Conservation (phyloP, 2,113 vertebrate species). For the Tenrec ecaudatus region DNA sequence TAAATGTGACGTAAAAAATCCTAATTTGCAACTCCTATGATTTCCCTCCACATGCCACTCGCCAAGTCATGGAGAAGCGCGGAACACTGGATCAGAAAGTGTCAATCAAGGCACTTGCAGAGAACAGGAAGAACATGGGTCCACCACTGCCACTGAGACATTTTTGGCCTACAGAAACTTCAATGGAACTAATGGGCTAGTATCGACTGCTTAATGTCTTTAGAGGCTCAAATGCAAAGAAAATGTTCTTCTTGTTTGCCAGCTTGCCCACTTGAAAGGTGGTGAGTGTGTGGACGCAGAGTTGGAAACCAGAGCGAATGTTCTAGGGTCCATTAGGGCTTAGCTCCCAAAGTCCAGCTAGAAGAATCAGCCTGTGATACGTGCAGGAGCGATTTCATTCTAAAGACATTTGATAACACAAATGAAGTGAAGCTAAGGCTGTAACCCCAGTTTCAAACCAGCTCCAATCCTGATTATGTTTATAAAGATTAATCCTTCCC, state of each 20-base stretch:
- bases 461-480: neutral
- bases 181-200: neutral
- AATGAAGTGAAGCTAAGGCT: neutral
- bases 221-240: neutral
- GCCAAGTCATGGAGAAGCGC: neutral
- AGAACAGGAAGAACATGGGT: neutral
- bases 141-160: neutral
- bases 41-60: neutral
- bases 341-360: neutral
- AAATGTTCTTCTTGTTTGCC: neutral
- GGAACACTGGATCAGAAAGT: neutral
- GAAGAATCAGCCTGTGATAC: neutral
- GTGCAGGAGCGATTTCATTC: neutral
- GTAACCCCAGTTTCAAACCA: neutral
- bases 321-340: neutral
- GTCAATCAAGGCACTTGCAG: neutral
- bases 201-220: neutral
- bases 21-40: neutral
- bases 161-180: neutral
- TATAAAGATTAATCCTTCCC: accelerated
- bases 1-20: neutral
- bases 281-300: neutral
- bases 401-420: neutral
- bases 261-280: neutral
- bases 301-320: neutral